Base-by-base conservation (phyloP, 2,797 vertebrate genomes). In the Scyliorhinus canicula region DNA sequence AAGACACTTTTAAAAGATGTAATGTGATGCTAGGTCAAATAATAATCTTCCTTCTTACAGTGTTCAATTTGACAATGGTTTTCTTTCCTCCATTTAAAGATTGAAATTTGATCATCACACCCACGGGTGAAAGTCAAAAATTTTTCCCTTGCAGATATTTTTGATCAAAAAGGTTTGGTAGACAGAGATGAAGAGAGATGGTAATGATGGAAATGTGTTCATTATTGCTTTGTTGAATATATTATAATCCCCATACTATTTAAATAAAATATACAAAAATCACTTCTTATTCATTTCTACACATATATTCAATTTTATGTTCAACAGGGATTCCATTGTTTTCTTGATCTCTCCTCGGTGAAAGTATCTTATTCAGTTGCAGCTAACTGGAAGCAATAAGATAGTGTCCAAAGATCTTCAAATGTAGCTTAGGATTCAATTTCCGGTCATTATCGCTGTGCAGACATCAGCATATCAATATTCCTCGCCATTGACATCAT, bases 381-480 rank as follows among this genome's bases (percentile, higher is more conserved):
- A 91, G 31, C 52, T 57, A 88, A 88, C 31, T 88, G 57, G n/a
- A 91, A 91, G n/a, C 24, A 91, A 65, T 26, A 44, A 44, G 9
- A 65, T 26, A 11, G 9, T 24, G 7, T 47, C 44, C 44, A 90
- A 90, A 90, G 52, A 31, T n/a, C 28, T 55, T 74, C 93, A 94
- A 52, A 94, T n/a, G 11, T 21, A 71, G n/a, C 12, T n/a, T 35
- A n/a, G 31, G 14, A 71, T 94, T 94, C 44, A 94, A 94, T 74
- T 94, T 94, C 67, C 31, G 55, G 6, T 47, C 44, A 52, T 94
- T 94, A 52, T 69, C 67, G 71, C 28, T 31, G 16, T 50, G 31
- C 55, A 21, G 67, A 31, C 35, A n/a, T 90, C 60, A 55, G 57
- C 86, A 57, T 60, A n/a, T 90, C 86, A 90, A 90, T 90, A 93